Conservation (phyloP, 30 jellyfish, hydroid and myxozoan genomes). For the Catostylus mosaicus region DNA sequence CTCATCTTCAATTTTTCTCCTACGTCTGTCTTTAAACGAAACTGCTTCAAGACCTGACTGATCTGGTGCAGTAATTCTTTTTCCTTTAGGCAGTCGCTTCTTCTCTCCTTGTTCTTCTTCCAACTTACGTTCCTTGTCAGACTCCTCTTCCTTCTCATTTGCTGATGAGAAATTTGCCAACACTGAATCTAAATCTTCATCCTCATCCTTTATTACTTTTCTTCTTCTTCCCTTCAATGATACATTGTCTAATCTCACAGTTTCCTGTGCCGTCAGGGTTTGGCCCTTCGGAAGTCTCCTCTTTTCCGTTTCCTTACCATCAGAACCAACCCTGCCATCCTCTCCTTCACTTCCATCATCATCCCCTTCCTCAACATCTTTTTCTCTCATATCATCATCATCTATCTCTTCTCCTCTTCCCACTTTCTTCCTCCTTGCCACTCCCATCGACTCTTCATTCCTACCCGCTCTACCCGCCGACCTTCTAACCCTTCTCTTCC, state of each 20-base stretch:
- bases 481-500: conserved; percentile 1
- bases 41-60: conserved; percentile 15
- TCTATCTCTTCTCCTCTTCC: conserved; percentile 6
- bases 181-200: conserved; percentile 30
- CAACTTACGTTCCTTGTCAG: neutral
- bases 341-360: neutral
- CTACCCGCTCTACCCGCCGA: neutral
- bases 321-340: neutral
- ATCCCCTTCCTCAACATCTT: conserved; percentile 7
- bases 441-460: conserved; percentile 3
- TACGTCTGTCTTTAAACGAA: conserved; percentile 25
- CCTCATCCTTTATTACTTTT: conserved; percentile 27
- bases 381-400: neutral
- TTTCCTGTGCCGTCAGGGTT: conserved; percentile 16
- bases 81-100: conserved; percentile 31
- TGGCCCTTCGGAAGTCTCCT: neutral
- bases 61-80: conserved; percentile 8
- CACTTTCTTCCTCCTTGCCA: conserved; percentile 9
- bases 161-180: neutral
- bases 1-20: conserved; percentile 37
- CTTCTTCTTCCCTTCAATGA: conserved; percentile 37
- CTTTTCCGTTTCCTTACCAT: neutral
- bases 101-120: neutral
- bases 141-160: neutral
- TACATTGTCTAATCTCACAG: conserved; percentile 15